These are phyloP conservation scores for Synanceia verrucosa DNA, from an alignment of 2,797 vertebrate species.

Conservation along the genomic window DNA sequence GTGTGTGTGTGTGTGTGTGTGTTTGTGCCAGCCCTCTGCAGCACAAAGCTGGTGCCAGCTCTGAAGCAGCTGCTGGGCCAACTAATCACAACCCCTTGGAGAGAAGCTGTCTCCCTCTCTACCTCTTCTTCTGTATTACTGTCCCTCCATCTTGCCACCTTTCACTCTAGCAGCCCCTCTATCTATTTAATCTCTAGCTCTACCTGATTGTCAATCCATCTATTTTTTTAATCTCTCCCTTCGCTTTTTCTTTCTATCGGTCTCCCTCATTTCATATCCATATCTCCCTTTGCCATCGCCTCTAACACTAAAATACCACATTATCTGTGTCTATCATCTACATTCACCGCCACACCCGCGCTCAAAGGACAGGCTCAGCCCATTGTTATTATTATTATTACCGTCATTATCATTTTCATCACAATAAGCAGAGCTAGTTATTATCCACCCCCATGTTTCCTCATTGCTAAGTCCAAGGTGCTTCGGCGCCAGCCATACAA, in stretches of 20 bases:
- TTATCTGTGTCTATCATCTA: constrained; percentile 55
- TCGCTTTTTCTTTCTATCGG: constrained; percentile 10
- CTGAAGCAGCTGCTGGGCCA: constrained; percentile 80
- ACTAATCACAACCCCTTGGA: constrained; percentile 79
- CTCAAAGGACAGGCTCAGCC: constrained; percentile 63
- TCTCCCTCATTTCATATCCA: constrained; percentile 25
- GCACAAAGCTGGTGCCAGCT: constrained; percentile 73
- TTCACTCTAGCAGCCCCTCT: constrained; percentile 43
- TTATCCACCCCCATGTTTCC: constrained; percentile 70
- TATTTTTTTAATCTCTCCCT: constrained; percentile 21
- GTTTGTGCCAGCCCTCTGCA: constrained; percentile 79
- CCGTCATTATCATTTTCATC: constrained; percentile 75
- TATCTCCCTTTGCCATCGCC: constrained; percentile 28
- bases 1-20: constrained; percentile 38
- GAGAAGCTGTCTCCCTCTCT: constrained; percentile 67
- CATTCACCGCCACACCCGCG: constrained; percentile 46
- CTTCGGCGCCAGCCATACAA: constrained; percentile 61
- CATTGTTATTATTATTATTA: constrained; percentile 75
- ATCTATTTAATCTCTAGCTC: constrained; percentile 47
- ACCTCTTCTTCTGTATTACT: constrained; percentile 55
- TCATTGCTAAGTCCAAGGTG: constrained; percentile 62
- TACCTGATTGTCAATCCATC: constrained; percentile 32
- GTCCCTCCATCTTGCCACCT: constrained; percentile 62
- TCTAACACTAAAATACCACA: constrained; percentile 41
- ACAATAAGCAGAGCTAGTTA: constrained; percentile 69